phyloP scores from a whole-genome alignment of 2,797 vertebrate genomes.

The Coccyzus lansbergi region DNA sequence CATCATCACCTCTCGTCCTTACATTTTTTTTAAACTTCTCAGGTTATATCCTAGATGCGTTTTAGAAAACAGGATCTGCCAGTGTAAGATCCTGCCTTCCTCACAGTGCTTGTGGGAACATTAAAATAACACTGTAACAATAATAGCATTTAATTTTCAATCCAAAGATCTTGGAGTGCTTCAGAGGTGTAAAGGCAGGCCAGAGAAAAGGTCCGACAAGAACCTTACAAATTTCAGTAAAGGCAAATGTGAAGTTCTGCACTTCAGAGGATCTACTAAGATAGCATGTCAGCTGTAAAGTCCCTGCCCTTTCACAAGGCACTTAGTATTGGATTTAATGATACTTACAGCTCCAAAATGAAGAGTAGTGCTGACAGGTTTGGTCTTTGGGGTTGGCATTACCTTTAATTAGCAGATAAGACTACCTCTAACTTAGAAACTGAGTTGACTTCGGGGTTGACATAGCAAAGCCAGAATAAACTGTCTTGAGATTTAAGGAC shows the following conservation, averaged over 20 bases:
- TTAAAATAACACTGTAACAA: not conserved
- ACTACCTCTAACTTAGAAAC: not conserved
- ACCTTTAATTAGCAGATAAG: not conserved
- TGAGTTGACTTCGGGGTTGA: not conserved
- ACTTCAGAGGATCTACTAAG: not conserved
- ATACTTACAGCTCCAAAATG: not conserved
- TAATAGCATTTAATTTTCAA: not conserved
- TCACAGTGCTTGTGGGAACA: not conserved
- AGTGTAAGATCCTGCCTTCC: not conserved
- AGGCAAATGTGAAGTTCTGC: not conserved
- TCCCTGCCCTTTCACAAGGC: not conserved
- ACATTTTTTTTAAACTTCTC: not conserved
- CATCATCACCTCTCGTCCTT: fast-evolving
- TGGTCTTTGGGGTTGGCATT: not conserved
- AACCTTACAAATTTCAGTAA: not conserved
- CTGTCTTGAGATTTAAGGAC: not conserved
- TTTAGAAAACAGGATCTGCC: not conserved
- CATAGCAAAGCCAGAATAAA: not conserved
- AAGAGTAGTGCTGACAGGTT: not conserved
- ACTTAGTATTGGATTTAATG: not conserved
- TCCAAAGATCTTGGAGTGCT: not conserved
- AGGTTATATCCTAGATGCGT: not conserved
- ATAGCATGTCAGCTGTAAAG: not conserved
- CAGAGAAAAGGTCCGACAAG: not conserved
- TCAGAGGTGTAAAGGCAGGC: not conserved